These are phyloP conservation scores for Leptocoma aspasia DNA, from an alignment of 2,113 vertebrate genomes.

Conservation along the genomic window DNA sequence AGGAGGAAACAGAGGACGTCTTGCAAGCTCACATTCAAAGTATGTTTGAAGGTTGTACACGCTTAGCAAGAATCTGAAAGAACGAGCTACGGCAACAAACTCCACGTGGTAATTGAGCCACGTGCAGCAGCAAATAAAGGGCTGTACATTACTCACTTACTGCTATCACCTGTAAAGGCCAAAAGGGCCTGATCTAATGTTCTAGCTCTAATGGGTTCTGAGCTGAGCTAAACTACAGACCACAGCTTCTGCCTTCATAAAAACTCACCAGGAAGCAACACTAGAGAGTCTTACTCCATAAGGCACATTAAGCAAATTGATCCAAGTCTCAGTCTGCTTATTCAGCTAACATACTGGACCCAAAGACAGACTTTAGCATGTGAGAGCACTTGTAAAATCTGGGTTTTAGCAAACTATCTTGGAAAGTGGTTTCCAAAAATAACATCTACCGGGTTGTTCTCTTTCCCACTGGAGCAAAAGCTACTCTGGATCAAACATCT, in stretches of 20 bases:
- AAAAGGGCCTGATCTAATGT: not conserved
- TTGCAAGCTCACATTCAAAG: not conserved
- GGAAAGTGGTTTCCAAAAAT: slow-evolving; percentile 23
- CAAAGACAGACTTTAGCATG: slow-evolving; percentile 7
- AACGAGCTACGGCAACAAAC: not conserved
- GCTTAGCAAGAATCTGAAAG: not conserved
- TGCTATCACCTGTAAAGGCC: not conserved
- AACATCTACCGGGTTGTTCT: not conserved
- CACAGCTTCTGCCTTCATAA: not conserved
- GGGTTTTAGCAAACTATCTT: not conserved
- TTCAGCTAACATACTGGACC: not conserved
- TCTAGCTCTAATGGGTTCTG: not conserved
- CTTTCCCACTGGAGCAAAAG: not conserved
- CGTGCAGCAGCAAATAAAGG: not conserved
- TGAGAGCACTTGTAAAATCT: not conserved
- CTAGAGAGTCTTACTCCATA: not conserved
- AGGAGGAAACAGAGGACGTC: not conserved
- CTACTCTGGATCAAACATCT: not conserved
- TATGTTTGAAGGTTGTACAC: not conserved
- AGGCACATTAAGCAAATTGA: not conserved
- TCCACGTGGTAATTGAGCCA: not conserved
- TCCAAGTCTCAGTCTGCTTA: not conserved
- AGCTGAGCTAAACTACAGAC: not conserved
- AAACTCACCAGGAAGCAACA: not conserved
- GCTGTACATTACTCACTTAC: not conserved